Evolutionary conservation across 1,140 invertebrate genomes (phyloP).

Genomic region (Ctenoplectra terminalis): DNA sequence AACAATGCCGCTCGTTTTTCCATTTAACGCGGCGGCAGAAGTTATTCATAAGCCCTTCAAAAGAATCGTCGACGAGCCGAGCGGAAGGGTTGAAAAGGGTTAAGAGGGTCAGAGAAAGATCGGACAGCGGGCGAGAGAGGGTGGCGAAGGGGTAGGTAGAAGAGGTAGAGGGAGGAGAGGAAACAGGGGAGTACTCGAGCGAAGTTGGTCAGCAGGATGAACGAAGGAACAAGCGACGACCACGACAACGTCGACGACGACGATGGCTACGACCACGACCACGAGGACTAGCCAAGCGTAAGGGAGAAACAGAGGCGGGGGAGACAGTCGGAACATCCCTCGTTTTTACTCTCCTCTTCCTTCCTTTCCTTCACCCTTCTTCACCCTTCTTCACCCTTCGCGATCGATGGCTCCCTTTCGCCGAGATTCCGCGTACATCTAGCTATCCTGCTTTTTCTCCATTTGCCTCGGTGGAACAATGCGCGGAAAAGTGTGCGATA

Average conservation of each 20-base stretch:
- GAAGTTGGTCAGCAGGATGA: conserved; percentile 72
- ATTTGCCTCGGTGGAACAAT: conserved; percentile 61
- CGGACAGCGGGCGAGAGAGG: conserved; percentile 36
- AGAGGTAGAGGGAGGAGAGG: conserved; percentile 15
- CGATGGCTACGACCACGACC: background rate
- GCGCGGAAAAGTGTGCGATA: conserved; percentile 71
- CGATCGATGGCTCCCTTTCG: conserved; percentile 7
- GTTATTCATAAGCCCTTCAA: conserved; percentile 59
- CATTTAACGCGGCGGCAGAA: conserved; percentile 47
- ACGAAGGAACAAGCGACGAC: conserved; percentile 60
- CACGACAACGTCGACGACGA: conserved; percentile 12
- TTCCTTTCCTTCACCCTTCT: background rate
- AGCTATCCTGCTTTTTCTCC: conserved; percentile 3
- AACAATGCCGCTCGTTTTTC: conserved; percentile 54
- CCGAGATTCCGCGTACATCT: conserved; percentile 6
- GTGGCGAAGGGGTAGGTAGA: background rate
- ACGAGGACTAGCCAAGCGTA: background rate
- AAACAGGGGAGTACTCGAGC: conserved; percentile 48
- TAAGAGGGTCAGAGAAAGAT: conserved; percentile 64
- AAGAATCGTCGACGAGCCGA: conserved; percentile 55
- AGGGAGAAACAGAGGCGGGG: background rate
- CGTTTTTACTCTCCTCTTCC: background rate
- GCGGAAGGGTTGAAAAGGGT: conserved; percentile 57
- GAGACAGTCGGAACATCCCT: background rate
- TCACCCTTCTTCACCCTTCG: background rate